These are phyloP conservation scores for Sebastolobus alascanus DNA, from an alignment of 2,797 vertebrate species.

Conservation along the genomic window DNA sequence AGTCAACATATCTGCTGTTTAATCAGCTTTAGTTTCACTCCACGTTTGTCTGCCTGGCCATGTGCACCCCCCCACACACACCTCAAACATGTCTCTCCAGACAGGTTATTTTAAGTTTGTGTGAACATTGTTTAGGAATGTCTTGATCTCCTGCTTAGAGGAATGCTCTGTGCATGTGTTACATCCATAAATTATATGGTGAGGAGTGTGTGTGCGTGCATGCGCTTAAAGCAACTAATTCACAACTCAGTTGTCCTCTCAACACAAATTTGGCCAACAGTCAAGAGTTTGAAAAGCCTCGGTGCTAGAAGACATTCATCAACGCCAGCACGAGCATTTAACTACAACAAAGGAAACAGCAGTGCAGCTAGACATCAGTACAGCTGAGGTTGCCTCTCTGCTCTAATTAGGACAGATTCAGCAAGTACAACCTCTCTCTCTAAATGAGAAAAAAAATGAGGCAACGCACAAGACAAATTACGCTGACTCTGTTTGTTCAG, in stretches of 20 bases:
- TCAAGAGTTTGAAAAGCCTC: slow-evolving; percentile 7
- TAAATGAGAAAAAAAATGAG: background rate
- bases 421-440: background rate
- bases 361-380: slow-evolving; percentile 1
- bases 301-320: slow-evolving; percentile 21
- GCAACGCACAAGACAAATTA: slow-evolving; percentile 8
- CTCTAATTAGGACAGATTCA: slow-evolving; percentile 41
- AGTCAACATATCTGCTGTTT: background rate
- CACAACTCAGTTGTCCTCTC: slow-evolving; percentile 12
- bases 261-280: slow-evolving; percentile 15
- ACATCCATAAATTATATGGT: slow-evolving; percentile 10
- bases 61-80: background rate
- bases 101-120: slow-evolving; percentile 56
- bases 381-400: slow-evolving; percentile 8
- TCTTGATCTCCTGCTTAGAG: slow-evolving; percentile 42
- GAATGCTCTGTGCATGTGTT: slow-evolving; percentile 18
- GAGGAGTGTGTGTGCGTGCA: background rate
- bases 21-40: background rate
- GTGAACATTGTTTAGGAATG: slow-evolving; percentile 46
- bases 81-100: background rate
- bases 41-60: background rate
- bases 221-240: background rate
- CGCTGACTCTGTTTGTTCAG: background rate
- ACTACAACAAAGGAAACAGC: slow-evolving; percentile 18
- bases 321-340: slow-evolving; percentile 8